Percentiles rank a stretch among this genome's conserved stretches.
phyloP scores from a whole-genome alignment of 1,140 invertebrate species.

The Drosophila mayri region DNA sequence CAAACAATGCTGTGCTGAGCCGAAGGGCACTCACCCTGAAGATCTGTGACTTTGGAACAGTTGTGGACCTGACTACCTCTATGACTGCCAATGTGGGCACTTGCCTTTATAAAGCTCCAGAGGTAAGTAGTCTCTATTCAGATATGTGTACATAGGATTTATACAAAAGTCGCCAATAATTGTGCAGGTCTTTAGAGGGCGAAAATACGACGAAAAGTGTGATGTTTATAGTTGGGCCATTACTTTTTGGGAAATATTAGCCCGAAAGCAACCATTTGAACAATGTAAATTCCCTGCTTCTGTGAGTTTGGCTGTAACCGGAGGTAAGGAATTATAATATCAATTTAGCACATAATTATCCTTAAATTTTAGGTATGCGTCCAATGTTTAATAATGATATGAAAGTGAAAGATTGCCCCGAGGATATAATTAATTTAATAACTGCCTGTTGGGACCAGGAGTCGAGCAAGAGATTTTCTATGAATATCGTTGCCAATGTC shows the following conservation, averaged over 20 bases:
- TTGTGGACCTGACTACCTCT: conserved; percentile 95
- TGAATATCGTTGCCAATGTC: conserved; percentile 91
- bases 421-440: conserved; percentile 93
- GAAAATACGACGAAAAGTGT: conserved; percentile 97
- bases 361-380: conserved; percentile 87
- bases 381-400: conserved; percentile 90
- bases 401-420: conserved; percentile 88
- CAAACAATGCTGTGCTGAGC: conserved; percentile 95
- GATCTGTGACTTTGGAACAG: conserved; percentile 98
- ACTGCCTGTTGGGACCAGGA: conserved; percentile 94
- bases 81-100: conserved; percentile 99
- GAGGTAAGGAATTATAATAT: conserved; percentile 78
- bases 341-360: not conserved
- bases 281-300: conserved; percentile 92
- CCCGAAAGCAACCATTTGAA: conserved; percentile 95
- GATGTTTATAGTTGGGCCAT: conserved; percentile 99
- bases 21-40: conserved; percentile 94
- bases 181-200: conserved; percentile 85
- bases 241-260: conserved; percentile 97
- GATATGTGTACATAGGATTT: too few relatives aligned
- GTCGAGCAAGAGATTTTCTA: conserved; percentile 92
- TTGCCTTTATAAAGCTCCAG: conserved; percentile 99
- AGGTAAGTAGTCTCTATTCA: conserved; percentile 86
- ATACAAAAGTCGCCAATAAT: not conserved
- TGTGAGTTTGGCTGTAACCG: conserved; percentile 96